Evolutionary conservation across 2,888 invertebrate genomes (phyloP).

Genomic region (Acanthopleura granulata): DNA sequence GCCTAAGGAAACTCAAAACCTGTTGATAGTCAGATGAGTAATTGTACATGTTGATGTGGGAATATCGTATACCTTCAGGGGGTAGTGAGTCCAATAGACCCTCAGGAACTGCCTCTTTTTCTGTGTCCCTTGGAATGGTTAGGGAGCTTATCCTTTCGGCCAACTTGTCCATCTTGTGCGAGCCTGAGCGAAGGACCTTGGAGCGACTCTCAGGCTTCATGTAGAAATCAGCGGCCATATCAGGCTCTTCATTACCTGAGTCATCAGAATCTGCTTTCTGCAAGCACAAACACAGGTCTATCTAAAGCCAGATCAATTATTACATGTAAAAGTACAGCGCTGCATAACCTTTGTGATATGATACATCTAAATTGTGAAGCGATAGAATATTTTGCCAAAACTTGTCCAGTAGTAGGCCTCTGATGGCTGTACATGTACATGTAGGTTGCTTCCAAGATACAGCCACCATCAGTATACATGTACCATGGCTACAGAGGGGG

Average conservation of each 20-base stretch:
- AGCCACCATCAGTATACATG: no score
- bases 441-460: no score
- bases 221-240: constrained; percentile 74
- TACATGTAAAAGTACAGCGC: background rate
- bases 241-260: constrained; percentile 94
- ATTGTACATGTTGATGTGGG: no score
- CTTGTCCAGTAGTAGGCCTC: no score
- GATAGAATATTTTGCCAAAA: no score
- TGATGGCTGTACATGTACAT: no score
- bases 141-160: constrained; percentile 77
- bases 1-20: no score
- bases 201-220: constrained; percentile 40
- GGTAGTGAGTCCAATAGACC: constrained; percentile 80
- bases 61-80: constrained; percentile 75
- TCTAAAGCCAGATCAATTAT: background rate
- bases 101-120: constrained; percentile 73
- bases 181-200: constrained; percentile 33
- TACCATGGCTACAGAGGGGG: no score
- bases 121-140: constrained; percentile 73
- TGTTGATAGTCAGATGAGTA: no score
- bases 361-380: constrained; percentile 43
- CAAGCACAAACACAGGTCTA: constrained; percentile 13
- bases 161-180: constrained; percentile 72
- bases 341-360: background rate
- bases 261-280: constrained; percentile 89